These are phyloP conservation scores for Pungitius pungitius DNA, from an alignment of 2,113 vertebrate genomes.

Conservation along the genomic window DNA sequence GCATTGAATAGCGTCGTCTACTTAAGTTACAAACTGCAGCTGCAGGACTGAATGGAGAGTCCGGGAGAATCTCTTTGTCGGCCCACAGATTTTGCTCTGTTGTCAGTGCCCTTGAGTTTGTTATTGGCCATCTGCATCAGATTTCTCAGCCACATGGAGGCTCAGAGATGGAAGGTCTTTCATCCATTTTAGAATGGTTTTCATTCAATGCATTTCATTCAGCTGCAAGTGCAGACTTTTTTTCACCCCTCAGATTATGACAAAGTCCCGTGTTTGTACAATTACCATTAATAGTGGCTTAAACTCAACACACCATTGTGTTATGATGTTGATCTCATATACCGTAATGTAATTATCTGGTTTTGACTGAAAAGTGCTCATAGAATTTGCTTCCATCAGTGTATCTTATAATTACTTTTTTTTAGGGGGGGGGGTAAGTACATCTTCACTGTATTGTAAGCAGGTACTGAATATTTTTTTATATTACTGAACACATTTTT, in stretches of 20 bases:
- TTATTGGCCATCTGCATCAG: conserved; percentile 71
- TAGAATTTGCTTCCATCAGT: neutral
- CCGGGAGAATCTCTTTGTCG: conserved; percentile 11
- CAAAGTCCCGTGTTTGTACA: neutral
- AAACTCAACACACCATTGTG: neutral
- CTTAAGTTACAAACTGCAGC: neutral
- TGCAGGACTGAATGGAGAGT: conserved; percentile 14
- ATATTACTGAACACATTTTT: conserved; percentile 16
- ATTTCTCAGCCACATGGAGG: conserved; percentile 44
- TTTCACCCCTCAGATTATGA: neutral
- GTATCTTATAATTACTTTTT: neutral
- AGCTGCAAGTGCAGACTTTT: neutral
- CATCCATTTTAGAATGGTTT: neutral
- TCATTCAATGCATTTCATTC: neutral
- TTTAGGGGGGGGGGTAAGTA: neutral
- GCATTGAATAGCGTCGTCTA: neutral
- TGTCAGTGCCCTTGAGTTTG: conserved; percentile 76
- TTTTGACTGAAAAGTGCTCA: neutral
- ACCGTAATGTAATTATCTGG: neutral
- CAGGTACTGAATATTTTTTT: conserved; percentile 5
- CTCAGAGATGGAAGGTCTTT: conserved; percentile 21
- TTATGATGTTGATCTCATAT: neutral
- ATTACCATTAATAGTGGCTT: conserved; percentile 9
- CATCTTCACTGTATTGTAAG: neutral
- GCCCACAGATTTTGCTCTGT: conserved; percentile 37